Evolutionary conservation across 2,797 vertebrate genomes (phyloP), one percentile per base, ranked within the genome.

Genomic region (Anguilla megastoma): DNA sequence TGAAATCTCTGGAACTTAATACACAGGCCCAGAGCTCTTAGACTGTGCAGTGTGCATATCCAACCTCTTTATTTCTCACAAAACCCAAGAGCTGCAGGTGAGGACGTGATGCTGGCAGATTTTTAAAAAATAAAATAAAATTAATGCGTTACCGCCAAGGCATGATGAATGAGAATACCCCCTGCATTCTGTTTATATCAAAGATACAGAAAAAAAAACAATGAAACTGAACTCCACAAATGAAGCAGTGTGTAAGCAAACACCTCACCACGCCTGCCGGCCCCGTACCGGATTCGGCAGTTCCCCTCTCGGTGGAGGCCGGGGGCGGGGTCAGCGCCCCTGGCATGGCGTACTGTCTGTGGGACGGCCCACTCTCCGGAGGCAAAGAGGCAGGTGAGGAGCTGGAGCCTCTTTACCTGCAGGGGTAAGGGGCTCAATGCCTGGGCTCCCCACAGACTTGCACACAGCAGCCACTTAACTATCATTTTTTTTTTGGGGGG

Each of bases 381-480:
- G 90, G 86, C 9, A 76, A 92, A 89, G 92, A 91, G 93, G 91
- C 52, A 88, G 88, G 90, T 91, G 82, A 79, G 66, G 52, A 58
- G 89, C 88, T 89, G 30, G 79, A 87, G 58, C 87, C 12, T 86
- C 56, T 88, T 90, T 89, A 90, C 90, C 86, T 82, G 87, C 63
- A 36, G 83, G 79, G 74, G 27, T 87, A 85, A 90, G 41, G 41
- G 41, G 92, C 93, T 90, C 92, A 84, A 90, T 91, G 92, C 91
- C 91, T 86, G 86, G 88, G 33, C n/a, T 91, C 91, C 88, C 90
- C 79, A 85, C 85, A 2, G 85, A 89, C 86, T 90, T 86, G 91
- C 90, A 90, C 90, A 88, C 87, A 87, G 91, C 90, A 91, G 89
- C 90, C 88, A 90, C 91, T 94, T 92, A 93, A 92, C 92, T 85